phyloP scores from a whole-genome alignment of 2,113 vertebrate species.

The Grantiella picta region DNA sequence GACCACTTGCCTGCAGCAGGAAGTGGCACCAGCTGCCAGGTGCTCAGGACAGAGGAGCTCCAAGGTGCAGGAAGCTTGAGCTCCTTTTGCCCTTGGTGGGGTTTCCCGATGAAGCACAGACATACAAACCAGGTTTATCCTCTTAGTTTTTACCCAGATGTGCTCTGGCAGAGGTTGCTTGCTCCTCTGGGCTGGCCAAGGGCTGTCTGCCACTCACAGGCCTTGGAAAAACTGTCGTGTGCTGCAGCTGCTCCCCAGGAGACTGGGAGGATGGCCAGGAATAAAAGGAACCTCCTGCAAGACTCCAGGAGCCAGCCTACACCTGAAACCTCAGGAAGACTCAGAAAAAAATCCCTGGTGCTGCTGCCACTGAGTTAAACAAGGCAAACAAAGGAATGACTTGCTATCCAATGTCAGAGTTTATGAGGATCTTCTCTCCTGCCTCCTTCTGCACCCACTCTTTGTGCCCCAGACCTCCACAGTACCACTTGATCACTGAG shows the following conservation, averaged over 20 bases:
- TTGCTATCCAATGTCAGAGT: not conserved
- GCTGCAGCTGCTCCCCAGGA: not conserved
- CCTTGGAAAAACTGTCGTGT: not conserved
- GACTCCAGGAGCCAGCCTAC: not conserved
- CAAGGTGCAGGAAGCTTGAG: not conserved
- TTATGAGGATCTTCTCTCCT: not conserved
- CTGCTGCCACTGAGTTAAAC: not conserved
- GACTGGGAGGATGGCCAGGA: not conserved
- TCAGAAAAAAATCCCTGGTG: not conserved
- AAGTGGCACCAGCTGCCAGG: not conserved
- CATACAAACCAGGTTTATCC: not conserved
- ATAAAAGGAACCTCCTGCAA: conserved; percentile 2
- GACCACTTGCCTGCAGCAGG: not conserved
- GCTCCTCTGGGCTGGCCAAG: not conserved
- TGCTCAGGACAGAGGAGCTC: not conserved
- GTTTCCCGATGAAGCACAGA: not conserved
- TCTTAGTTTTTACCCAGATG: not conserved
- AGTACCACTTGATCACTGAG: not conserved
- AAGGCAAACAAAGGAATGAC: not conserved
- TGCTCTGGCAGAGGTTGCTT: not conserved
- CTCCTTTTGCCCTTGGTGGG: not conserved
- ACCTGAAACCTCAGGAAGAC: not conserved
- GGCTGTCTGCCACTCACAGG: not conserved
- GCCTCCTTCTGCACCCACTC: not conserved
- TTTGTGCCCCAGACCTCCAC: not conserved